Evolutionary conservation across 2,888 invertebrate species (phyloP).

Genomic region (Diarsia brunnea): DNA sequence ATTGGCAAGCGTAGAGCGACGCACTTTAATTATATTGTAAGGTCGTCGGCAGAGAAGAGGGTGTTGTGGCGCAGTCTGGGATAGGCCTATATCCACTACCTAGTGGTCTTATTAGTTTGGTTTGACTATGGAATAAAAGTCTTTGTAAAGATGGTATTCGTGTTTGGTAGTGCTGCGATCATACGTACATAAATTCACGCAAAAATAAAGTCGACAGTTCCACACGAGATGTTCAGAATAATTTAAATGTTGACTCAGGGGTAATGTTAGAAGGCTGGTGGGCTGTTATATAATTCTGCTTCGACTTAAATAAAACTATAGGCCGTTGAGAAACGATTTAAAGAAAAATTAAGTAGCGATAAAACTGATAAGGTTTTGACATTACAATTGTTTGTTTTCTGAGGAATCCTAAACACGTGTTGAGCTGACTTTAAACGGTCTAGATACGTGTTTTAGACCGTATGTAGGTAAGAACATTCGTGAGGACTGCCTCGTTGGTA

Average conservation of each 20-base stretch:
- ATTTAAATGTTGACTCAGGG: not conserved
- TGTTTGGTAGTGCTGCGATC: not conserved
- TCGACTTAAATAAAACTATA: not conserved
- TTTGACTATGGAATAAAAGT: not conserved
- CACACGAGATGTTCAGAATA: too few relatives aligned
- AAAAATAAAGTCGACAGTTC: too few relatives aligned
- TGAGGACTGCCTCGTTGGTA: too few relatives aligned
- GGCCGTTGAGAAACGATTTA: too few relatives aligned
- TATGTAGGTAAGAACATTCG: too few relatives aligned
- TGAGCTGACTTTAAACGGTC: not conserved
- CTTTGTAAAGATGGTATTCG: not conserved
- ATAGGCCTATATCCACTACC: not conserved
- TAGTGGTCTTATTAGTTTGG: not conserved
- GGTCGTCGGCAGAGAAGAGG: not conserved
- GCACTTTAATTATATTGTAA: not conserved
- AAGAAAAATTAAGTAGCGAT: too few relatives aligned
- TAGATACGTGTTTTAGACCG: slow-evolving; percentile 38
- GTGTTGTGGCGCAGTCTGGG: not conserved
- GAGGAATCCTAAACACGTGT: slow-evolving; percentile 29
- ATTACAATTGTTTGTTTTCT: too few relatives aligned
- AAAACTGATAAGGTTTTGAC: too few relatives aligned
- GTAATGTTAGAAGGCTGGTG: not conserved
- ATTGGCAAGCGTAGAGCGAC: not conserved
- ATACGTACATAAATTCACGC: not conserved
- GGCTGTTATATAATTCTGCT: not conserved